Evolutionary conservation across 2,113 vertebrate species (phyloP), one percentile per base, ranked within the genome.

Genomic region (Petrocephalus microphthalmus): DNA sequence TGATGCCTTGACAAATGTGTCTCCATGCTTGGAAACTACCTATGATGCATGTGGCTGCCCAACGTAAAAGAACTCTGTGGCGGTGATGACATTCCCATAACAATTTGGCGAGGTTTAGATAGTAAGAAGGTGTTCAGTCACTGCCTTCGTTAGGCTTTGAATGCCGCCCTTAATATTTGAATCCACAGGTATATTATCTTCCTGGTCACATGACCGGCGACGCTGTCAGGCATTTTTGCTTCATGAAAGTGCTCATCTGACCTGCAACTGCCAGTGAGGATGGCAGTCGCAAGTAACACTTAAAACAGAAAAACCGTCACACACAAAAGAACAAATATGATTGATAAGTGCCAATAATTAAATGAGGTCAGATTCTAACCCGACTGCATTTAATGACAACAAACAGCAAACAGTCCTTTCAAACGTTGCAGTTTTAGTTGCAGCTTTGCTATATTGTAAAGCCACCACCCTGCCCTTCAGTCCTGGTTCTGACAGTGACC

Each of bases 241-340:
- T 37, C 19, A 37, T 42, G 37, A 78, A 78, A 37, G 17, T 78
- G 33, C 71, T 42, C 29, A 33, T 42, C 10, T 19, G 15, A 19
- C 53, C 53, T 19, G 17, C 17, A 13, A 54, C n/a, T 17, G 53
- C 53, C 53, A 54, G 53, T 42, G 33, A 78, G 25, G 60, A 29
- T 29, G 25, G 60, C n/a, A 10, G 8, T 29, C 29, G 60, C 25
- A 10, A 67, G 60, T 67, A 67, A 78, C 33, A 42, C 15, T 17
- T 13, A 42, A 42, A 78, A 42, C 33, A 42, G 71, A 78, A 78
- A 78, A 42, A 78, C 13, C 0, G 71, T 7, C 71, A 11, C 71
- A 78, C 71, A 78, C 71, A 78, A 78, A 67, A 78, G 71, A 17
- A 78, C 71, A 78, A 78, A 78, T 78, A 29, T 29, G 17, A 78